Percentiles rank a stretch among this genome's conserved stretches.
Conservation (phyloP, 35 echinoderm and acorn worm genomes). For the Patiria miniata region DNA sequence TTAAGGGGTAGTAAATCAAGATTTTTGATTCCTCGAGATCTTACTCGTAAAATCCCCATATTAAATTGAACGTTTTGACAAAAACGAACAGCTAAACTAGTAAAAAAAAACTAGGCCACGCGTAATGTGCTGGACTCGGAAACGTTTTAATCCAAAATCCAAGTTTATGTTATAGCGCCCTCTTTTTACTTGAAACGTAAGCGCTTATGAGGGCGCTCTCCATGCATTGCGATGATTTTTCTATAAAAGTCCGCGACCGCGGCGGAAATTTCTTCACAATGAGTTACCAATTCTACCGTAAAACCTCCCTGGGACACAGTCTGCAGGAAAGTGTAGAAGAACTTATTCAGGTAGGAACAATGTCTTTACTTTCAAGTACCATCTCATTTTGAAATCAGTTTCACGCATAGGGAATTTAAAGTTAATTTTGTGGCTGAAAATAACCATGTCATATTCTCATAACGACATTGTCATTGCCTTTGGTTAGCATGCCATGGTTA, state of each 20-base stretch:
- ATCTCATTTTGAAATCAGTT: neutral
- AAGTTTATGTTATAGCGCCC: conserved; percentile 2
- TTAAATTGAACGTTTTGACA: too few species aligned
- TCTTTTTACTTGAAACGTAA: neutral
- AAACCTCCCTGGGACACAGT: conserved; percentile 90
- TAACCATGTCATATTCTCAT: too few species aligned
- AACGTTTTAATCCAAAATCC: too few species aligned
- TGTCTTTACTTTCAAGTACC: neutral
- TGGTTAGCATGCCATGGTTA: too few species aligned
- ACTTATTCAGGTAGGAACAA: conserved; percentile 82
- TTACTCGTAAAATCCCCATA: too few species aligned
- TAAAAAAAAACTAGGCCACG: too few species aligned
- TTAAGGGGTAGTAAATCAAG: too few species aligned
- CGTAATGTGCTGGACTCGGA: too few species aligned
- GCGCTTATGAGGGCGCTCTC: neutral
- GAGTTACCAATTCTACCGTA: conserved; percentile 96
- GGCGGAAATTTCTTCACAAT: conserved; percentile 35
- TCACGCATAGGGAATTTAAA: neutral
- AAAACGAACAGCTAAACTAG: too few species aligned
- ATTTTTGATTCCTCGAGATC: too few species aligned
- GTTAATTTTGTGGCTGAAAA: neutral
- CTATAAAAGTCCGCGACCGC: neutral
- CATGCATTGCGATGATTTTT: neutral
- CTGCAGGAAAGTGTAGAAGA: conserved; percentile 94
- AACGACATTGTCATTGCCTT: too few species aligned